These are phyloP conservation scores for Conopomorpha cramerella DNA, from an alignment of 1,140 invertebrate genomes.

Conservation along the genomic window DNA sequence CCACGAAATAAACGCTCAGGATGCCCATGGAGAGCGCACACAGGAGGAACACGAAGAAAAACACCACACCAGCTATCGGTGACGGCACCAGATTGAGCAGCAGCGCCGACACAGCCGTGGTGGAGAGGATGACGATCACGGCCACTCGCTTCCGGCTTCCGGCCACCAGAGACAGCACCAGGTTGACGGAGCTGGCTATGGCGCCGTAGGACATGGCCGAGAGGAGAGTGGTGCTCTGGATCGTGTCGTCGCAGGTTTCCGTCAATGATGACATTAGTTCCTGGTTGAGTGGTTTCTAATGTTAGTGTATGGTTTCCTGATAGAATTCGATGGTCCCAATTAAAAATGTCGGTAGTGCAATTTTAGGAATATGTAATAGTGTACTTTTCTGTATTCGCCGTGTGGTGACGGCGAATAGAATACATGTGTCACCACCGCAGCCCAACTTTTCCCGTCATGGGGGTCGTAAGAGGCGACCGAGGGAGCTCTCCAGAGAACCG, in stretches of 20 bases:
- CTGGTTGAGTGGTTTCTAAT: slow-evolving; percentile 15
- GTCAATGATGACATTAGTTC: too few relatives aligned
- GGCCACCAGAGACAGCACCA: slow-evolving; percentile 38
- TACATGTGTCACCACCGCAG: too few relatives aligned
- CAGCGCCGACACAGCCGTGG: slow-evolving; percentile 25
- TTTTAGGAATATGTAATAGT: too few relatives aligned
- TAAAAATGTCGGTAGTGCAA: too few relatives aligned
- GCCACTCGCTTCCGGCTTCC: slow-evolving; percentile 28
- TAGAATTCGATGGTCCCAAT: too few relatives aligned
- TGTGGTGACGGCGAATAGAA: too few relatives aligned
- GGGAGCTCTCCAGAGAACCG: too few relatives aligned
- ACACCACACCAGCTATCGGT: slow-evolving; percentile 40
- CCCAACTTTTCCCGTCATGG: too few relatives aligned
- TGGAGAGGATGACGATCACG: slow-evolving; percentile 31
- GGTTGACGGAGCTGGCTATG: slow-evolving; percentile 28
- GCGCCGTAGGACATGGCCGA: slow-evolving; percentile 45
- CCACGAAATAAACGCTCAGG: slow-evolving; percentile 47
- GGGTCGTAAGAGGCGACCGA: too few relatives aligned
- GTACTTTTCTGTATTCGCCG: too few relatives aligned
- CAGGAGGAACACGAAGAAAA: slow-evolving; percentile 46
- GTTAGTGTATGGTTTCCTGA: too few relatives aligned
- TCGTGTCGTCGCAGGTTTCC: slow-evolving; percentile 38
- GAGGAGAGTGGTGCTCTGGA: slow-evolving; percentile 39
- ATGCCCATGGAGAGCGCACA: slow-evolving; percentile 45
- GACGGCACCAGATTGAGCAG: slow-evolving; percentile 27